Evolutionary conservation across 2,888 invertebrate genomes (phyloP).

Genomic region (Platycnemis pennipes): DNA sequence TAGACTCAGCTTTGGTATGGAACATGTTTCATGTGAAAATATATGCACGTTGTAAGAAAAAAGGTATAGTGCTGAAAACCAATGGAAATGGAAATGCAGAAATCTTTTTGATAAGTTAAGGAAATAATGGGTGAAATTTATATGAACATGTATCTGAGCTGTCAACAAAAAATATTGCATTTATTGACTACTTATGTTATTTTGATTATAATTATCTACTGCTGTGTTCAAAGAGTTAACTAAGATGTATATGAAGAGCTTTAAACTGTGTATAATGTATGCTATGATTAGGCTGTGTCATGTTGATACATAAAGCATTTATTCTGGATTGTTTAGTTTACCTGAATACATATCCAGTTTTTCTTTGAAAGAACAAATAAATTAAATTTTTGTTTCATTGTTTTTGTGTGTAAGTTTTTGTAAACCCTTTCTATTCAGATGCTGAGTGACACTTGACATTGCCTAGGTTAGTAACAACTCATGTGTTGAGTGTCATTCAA

Average conservation of each 20-base stretch:
- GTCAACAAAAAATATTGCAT: background rate
- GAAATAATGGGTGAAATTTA: background rate
- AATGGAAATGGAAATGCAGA: background rate
- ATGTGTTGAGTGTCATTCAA: too few relatives aligned
- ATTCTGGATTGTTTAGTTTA: slow-evolving; percentile 57
- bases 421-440: too few relatives aligned
- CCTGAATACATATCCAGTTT: slow-evolving; percentile 40
- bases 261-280: slow-evolving; percentile 25
- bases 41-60: background rate
- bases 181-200: background rate
- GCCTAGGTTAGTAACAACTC: too few relatives aligned
- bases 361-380: background rate
- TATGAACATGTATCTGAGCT: background rate
- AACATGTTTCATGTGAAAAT: background rate
- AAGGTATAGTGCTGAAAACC: background rate
- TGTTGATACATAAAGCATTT: slow-evolving; percentile 41
- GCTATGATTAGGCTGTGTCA: slow-evolving; percentile 56
- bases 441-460: too few relatives aligned
- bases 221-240: background rate
- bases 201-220: background rate
- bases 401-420: background rate
- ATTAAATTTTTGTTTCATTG: background rate
- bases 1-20: background rate
- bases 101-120: background rate
- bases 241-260: slow-evolving; percentile 24